Evolutionary conservation across 2,888 invertebrate species (phyloP).

Genomic region (Agrochola macilenta): DNA sequence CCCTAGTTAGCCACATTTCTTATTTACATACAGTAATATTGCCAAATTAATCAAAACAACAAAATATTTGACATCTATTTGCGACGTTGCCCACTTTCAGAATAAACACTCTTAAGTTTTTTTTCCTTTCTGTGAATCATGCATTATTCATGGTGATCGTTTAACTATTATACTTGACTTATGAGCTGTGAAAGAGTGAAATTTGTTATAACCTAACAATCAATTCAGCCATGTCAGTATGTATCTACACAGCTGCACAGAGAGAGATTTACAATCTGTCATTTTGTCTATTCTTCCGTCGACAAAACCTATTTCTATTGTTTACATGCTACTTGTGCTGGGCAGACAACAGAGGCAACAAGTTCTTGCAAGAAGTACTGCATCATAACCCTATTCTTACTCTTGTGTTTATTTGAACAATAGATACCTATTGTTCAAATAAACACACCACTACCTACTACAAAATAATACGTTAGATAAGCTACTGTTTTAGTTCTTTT

Average conservation of each 20-base stretch:
- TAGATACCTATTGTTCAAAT: background rate
- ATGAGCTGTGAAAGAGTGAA: background rate
- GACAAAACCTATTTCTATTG: no score
- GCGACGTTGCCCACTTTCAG: no score
- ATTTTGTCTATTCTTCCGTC: no score
- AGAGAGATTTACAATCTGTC: no score
- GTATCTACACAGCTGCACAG: background rate
- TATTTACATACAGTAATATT: no score
- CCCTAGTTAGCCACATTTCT: no score
- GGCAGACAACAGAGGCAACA: background rate
- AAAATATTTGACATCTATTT: no score
- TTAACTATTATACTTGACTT: background rate
- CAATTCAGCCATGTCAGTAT: background rate
- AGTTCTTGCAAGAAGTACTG: background rate
- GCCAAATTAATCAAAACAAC: no score
- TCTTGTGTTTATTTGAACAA: background rate
- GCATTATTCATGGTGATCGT: background rate
- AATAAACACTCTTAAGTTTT: no score
- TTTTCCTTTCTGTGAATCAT: background rate
- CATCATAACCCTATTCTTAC: background rate
- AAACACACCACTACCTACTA: no score
- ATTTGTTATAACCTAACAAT: background rate
- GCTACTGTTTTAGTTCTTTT: background rate
- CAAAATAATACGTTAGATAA: background rate
- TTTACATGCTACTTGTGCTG: no score